A percentile compares a stretch with the other conserved stretches of the same genome.
These are phyloP conservation scores for Morpho helenor DNA, from an alignment of 2,888 invertebrate species.

Conservation along the genomic window DNA sequence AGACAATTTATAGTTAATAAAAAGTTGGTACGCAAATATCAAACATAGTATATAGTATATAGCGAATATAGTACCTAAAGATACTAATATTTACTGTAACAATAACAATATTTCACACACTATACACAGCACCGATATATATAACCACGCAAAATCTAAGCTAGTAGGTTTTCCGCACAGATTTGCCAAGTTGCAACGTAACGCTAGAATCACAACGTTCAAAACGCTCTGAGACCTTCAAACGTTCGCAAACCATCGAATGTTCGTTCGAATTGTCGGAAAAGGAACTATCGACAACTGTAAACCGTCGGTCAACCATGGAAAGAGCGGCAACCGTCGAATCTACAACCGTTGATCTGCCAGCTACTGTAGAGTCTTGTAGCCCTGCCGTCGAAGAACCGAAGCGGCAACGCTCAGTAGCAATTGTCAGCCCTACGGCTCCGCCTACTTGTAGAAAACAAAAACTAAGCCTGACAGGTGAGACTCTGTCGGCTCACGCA, in stretches of 20 bases:
- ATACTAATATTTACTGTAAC: slow-evolving; percentile 6
- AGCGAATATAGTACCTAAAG: no score
- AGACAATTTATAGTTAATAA: no score
- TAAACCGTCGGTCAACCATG: slow-evolving; percentile 10
- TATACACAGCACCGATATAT: slow-evolving; percentile 23
- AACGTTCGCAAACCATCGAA: slow-evolving; percentile 42
- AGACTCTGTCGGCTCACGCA: slow-evolving; percentile 44
- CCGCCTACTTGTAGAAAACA: slow-evolving; percentile 82
- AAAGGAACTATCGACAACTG: slow-evolving; percentile 18
- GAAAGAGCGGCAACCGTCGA: slow-evolving; percentile 17
- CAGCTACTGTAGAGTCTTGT: slow-evolving; percentile 14
- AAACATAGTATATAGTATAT: no score
- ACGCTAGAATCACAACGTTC: slow-evolving; percentile 55
- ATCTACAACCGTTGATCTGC: slow-evolving; percentile 11
- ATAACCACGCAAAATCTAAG: slow-evolving; percentile 54
- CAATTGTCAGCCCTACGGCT: slow-evolving; percentile 81
- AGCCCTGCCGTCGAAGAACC: slow-evolving; percentile 35
- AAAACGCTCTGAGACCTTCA: slow-evolving; percentile 35
- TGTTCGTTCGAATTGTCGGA: slow-evolving; percentile 19
- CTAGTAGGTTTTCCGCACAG: slow-evolving; percentile 68
- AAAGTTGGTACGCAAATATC: no score
- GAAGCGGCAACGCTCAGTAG: slow-evolving; percentile 75
- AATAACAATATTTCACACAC: slow-evolving; percentile 7
- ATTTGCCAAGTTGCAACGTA: slow-evolving; percentile 58
- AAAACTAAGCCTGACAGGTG: slow-evolving; percentile 84